A percentile compares a stretch with the other conserved stretches of the same genome.
These are phyloP conservation scores for Rhinichthys klamathensis DNA, from an alignment of 2,113 vertebrate species.

Conservation along the genomic window DNA sequence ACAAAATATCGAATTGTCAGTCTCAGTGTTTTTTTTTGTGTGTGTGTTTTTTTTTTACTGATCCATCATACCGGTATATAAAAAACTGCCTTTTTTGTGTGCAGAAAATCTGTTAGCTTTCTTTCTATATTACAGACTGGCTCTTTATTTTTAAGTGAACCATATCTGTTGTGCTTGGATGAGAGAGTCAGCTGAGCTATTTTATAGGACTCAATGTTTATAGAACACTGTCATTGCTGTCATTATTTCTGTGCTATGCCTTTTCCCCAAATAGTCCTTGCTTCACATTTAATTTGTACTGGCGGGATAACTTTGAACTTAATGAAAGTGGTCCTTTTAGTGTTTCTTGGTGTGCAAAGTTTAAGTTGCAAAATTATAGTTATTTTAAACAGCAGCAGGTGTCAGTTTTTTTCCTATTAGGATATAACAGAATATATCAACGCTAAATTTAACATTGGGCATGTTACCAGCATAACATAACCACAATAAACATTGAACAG, in stretches of 20 bases:
- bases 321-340: not conserved
- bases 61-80: not conserved
- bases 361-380: no score
- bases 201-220: slow-evolving; percentile 39
- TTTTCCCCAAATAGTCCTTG: slow-evolving; percentile 35
- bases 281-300: slow-evolving; percentile 47
- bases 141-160: slow-evolving; percentile 9
- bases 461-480: not conserved
- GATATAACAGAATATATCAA: not conserved
- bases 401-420: not conserved
- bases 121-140: slow-evolving; percentile 33
- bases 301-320: slow-evolving; percentile 41
- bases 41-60: not conserved
- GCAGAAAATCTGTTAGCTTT: slow-evolving; percentile 1
- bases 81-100: not conserved
- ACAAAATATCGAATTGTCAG: not conserved
- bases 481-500: not conserved
- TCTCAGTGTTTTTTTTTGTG: not conserved
- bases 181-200: slow-evolving; percentile 21
- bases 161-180: slow-evolving; percentile 20
- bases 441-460: not conserved
- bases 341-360: not conserved
- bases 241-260: slow-evolving; percentile 32
- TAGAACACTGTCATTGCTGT: slow-evolving; percentile 43
- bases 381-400: not conserved